Evolutionary conservation across 2,797 vertebrate species (phyloP), one percentile per base, ranked within the genome.

Genomic region (Sebastes minor): DNA sequence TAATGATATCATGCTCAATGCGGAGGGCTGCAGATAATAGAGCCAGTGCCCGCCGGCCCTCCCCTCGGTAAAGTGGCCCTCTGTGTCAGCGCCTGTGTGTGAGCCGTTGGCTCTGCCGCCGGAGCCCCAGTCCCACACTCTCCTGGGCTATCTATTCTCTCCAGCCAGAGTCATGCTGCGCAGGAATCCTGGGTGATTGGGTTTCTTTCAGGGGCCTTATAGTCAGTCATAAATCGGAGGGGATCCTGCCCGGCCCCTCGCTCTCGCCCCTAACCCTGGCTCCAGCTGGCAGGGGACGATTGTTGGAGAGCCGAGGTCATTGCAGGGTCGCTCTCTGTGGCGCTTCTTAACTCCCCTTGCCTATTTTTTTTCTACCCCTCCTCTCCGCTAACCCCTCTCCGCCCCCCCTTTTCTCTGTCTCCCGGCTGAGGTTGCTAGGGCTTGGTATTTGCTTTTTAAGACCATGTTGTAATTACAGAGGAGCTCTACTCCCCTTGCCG

Each of bases 161-260:
- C 71, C 90, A 93, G 94, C 91, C 90, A 91, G 94, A 94, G 93
- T 94, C 95, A 96, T 93, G 96, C 95, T 96, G 96, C 91, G 95
- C 94, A 95, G 95, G 96, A 96, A 96, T 96, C 95, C 95, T 92
- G 95, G 95, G 95, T 96, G 96, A 96, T 96, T 96, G 95, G 93
- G 94, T 96, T 96, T 96, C 95, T 96, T 96, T 96, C 94, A 96
- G 93, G 83, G 91, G 93, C 93, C 94, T 95, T 93, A 93, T 94
- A 95, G 93, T 94, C 93, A 92, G 93, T 94, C 95, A 95, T 96
- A 95, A 96, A 96, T 95, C 87, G 92, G 90, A 94, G 94, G 93
- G 94, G 94, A 93, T 94, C 92, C 93, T 91, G 90, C 86, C 90
- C 87, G 89, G 93, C 93, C 93, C 93, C 94, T 92, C 92, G 86